Conservation (phyloP, 2,113 vertebrate genomes). For the Aplodontia rufa region DNA sequence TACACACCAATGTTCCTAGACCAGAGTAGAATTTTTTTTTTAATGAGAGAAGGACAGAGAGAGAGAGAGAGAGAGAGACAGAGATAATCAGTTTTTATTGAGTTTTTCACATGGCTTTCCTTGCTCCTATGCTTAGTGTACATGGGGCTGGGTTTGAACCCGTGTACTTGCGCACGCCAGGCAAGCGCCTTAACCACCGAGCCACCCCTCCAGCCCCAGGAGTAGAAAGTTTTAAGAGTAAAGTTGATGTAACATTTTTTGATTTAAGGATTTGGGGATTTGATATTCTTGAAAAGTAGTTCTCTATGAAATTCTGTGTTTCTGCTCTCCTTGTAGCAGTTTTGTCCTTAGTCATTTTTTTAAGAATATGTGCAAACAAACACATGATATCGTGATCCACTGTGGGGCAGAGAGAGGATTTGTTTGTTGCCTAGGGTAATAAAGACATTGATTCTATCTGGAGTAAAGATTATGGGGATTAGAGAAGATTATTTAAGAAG, state of each 20-base stretch:
- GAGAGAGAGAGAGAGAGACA: no score
- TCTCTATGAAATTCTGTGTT: background rate
- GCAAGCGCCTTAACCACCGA: no score
- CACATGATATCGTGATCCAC: background rate
- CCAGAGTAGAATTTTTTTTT: no score
- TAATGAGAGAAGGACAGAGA: no score
- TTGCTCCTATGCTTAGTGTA: no score
- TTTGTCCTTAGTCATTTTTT: background rate
- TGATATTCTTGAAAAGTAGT: background rate
- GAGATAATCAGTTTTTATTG: no score
- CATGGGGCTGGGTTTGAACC: no score
- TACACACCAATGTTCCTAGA: background rate
- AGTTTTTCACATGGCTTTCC: no score
- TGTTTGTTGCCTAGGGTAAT: background rate
- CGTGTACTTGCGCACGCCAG: no score
- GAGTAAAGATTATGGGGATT: background rate
- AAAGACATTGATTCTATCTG: background rate
- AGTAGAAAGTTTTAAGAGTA: background rate
- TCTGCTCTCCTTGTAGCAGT: background rate
- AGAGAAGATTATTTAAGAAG: background rate
- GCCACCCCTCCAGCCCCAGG: no score
- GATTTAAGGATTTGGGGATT: background rate
- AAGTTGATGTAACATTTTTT: background rate
- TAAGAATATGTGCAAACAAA: fast-evolving
- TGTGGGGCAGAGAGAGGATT: background rate